Evolutionary conservation across 2,888 invertebrate genomes (phyloP).

Genomic region (Nymphalis urticae): DNA sequence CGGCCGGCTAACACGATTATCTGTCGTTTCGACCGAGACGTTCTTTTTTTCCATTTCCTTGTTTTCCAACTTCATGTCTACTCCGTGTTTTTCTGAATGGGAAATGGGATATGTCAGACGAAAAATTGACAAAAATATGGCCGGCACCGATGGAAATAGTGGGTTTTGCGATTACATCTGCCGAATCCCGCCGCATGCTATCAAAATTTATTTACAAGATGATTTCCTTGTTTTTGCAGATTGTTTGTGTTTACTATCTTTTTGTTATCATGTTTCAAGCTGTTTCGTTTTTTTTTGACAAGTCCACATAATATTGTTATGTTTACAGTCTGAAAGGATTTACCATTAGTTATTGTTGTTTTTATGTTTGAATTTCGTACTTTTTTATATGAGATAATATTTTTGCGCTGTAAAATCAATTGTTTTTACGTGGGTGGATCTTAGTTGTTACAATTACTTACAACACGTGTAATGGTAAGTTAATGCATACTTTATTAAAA

Average conservation of each 20-base stretch:
- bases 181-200: constrained; percentile 57
- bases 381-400: not conserved
- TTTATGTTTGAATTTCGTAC: not conserved
- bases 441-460: not conserved
- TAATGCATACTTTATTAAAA: not conserved
- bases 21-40: constrained; percentile 77
- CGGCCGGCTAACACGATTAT: constrained; percentile 80
- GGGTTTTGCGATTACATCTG: constrained; percentile 76
- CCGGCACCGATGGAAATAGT: constrained; percentile 74
- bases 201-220: constrained; percentile 67
- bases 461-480: not conserved
- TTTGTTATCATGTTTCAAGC: constrained; percentile 38
- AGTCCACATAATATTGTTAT: not conserved
- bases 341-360: not conserved
- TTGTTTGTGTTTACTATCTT: constrained; percentile 43
- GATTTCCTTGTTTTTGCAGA: constrained; percentile 61
- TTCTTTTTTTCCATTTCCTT: constrained; percentile 78
- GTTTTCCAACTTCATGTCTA: constrained; percentile 79
- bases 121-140: constrained; percentile 81
- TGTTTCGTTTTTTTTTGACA: not conserved
- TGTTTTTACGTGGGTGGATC: not conserved
- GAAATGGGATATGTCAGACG: constrained; percentile 80
- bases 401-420: not conserved
- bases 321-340: not conserved
- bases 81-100: constrained; percentile 79